Evolutionary conservation across 1,140 invertebrate genomes (phyloP), one percentile per base, ranked within the genome.

Genomic region (Ectropis grisescens): DNA sequence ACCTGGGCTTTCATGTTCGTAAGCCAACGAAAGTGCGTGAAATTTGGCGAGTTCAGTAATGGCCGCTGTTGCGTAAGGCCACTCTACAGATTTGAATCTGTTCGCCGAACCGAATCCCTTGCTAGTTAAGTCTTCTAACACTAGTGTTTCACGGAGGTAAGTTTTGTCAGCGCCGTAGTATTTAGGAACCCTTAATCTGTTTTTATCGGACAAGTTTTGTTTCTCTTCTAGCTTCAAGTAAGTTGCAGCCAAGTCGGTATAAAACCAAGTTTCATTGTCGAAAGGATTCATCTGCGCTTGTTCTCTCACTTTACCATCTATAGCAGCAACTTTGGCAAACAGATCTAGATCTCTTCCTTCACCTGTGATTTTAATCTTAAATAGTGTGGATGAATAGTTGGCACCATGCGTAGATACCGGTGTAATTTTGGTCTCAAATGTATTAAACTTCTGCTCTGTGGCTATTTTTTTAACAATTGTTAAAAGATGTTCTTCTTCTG

Each of bases 21-120:
- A 47, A 1, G 45, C 50, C 3, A 57, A 39, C 1, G 58, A 54
- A n/a, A 61, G 29, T 3, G 47, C 47, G 26, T 60, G 57, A 7
- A 54, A 29, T 32, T 47, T 57, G 4, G 57, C 57, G 5, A 60
- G 27, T 28, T 46, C 19, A 12, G 41, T 29, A 1, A 57, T 15
- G 2, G 41, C 26, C 29, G 30, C 25, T 0, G 43, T 14, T 11
- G 58, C 47, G 24, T 49, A 54, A 1, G 42, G 34, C 50, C 50
- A 52, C 23, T 44, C 38, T 1, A 52, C 25, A 11, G 40, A 27
- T 25, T 51, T 37, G 1, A 49, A 40, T 37, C 50, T 46, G 11
- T 61, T 36, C 25, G 6, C 26, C 29, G 2, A 29, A n/a, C n/a
- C 15, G 33, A 33, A 61, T 7, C 50, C 53, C 25, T 42, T 45